Evolutionary conservation across 2,888 invertebrate species (phyloP).

Genomic region (Sinhomidia bicolor): DNA sequence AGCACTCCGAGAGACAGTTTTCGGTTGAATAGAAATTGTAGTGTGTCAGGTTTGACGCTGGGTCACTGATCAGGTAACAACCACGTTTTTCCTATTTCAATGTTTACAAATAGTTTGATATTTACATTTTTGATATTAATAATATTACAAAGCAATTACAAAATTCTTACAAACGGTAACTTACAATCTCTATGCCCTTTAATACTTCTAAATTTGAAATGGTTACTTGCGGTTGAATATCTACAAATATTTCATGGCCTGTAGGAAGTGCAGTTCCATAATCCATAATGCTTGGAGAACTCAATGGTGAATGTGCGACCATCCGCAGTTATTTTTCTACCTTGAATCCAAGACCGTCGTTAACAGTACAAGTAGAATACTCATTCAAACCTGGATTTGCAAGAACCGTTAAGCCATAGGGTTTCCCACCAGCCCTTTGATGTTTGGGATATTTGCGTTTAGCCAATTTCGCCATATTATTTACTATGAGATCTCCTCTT

Average conservation of each 20-base stretch:
- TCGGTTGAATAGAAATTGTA: slow-evolving; percentile 44
- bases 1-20: slow-evolving; percentile 53
- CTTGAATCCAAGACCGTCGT: slow-evolving; percentile 53
- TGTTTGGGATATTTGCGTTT: slow-evolving; percentile 6
- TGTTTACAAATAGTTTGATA: background rate
- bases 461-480: background rate
- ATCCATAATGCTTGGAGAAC: slow-evolving; percentile 42
- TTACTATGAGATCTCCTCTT: background rate
- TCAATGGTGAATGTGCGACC: slow-evolving; percentile 52
- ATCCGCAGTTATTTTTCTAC: slow-evolving; percentile 34
- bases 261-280: slow-evolving; percentile 39
- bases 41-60: background rate
- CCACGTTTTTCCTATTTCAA: slow-evolving; percentile 54
- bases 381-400: slow-evolving; percentile 37
- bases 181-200: background rate
- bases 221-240: slow-evolving; percentile 33
- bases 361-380: slow-evolving; percentile 54
- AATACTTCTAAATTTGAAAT: slow-evolving; percentile 3
- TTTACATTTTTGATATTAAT: no score
- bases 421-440: slow-evolving; percentile 53
- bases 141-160: background rate
- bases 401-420: slow-evolving; percentile 46
- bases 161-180: background rate
- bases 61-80: slow-evolving; percentile 3
- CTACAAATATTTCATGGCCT: slow-evolving; percentile 55